These are phyloP conservation scores for Zhengitettix transpicula DNA, from an alignment of 2,888 invertebrate genomes.

Conservation along the genomic window DNA sequence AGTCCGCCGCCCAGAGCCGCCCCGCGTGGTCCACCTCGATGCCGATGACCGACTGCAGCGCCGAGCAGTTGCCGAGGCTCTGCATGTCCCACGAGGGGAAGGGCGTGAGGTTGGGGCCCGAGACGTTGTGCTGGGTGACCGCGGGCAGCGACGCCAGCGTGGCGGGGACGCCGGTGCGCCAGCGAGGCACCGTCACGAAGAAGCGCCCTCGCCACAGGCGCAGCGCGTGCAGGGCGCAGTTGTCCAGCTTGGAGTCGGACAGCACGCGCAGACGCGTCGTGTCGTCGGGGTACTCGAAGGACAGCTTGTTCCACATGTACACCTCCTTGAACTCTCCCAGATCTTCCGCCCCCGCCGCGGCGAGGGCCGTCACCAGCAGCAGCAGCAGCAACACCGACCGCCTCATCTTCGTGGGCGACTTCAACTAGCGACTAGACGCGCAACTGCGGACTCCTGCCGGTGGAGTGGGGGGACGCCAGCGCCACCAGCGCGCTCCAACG, in stretches of 20 bases:
- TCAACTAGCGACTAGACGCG: too few relatives aligned
- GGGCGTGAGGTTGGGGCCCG: conserved; percentile 50
- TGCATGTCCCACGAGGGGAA: conserved; percentile 60
- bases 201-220: conserved; percentile 54
- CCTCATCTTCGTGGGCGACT: too few relatives aligned
- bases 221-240: conserved; percentile 59
- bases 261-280: conserved; percentile 35
- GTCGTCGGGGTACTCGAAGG: conserved; percentile 47
- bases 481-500: too few relatives aligned
- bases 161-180: conserved; percentile 59
- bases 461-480: too few relatives aligned
- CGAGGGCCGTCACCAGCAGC: conserved; percentile 5
- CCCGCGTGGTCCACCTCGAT: conserved; percentile 55
- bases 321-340: conserved; percentile 42
- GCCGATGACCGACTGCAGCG: conserved; percentile 58
- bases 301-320: conserved; percentile 55
- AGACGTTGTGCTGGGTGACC: conserved; percentile 36
- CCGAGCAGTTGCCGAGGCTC: conserved; percentile 43
- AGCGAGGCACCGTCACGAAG: conserved; percentile 57
- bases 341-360: conserved; percentile 12
- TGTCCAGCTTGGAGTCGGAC: conserved; percentile 42
- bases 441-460: too few relatives aligned
- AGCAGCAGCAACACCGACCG: too few relatives aligned
- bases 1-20: conserved; percentile 50
- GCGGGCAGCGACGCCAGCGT: conserved; percentile 54